Base-by-base conservation (phyloP, 2,113 vertebrate genomes). In the Saguinus imperator region DNA sequence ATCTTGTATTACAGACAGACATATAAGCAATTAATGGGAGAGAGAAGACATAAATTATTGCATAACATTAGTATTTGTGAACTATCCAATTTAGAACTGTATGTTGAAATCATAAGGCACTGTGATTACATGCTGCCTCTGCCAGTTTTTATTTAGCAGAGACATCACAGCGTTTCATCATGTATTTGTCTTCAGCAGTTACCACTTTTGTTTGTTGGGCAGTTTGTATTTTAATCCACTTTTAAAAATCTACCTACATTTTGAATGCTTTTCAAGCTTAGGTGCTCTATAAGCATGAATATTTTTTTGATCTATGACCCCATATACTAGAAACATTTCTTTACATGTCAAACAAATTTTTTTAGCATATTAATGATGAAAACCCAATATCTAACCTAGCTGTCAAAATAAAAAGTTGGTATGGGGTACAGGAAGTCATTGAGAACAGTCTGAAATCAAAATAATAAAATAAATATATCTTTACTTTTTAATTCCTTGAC, bases 361-460 rank as follows among this genome's bases (percentile, higher is more conserved):
- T 89, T 91, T 84, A 66, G 76, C 23, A 73, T 83, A n/a, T 27
- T 79, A 82, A 64, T 32, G 40, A 29, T 21, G 25, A 93, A 75
- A 94, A 79, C 16, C 11, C 9, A 55, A 6, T 82, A 25, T 89
- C 35, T 68, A 8, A 61, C 1, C 14, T 66, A 87, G 32, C 35
- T 93, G 18, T 92, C 72, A 95, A 83, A 89, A 89, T 75, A 21
- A 81, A 91, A 29, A 40, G 0, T 17, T 52, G 3, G 13, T 5
- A 9, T n/a, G 5, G 14, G 16, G 0, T 0, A 0, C 18, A 1
- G 2, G 8, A 55, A 7, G 1, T 27, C 58, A 4, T 27, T 82
- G 45, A 66, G 17, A 85, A 52, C 7, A 57, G 7, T 76, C 32
- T 86, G 6, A 29, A 37, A 86, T 37, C 57, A 52, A 37, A 80